Percentiles rank a stretch among this genome's conserved stretches.
Conservation (phyloP, 2,888 invertebrate species). For the Pilophorus perplexus region DNA sequence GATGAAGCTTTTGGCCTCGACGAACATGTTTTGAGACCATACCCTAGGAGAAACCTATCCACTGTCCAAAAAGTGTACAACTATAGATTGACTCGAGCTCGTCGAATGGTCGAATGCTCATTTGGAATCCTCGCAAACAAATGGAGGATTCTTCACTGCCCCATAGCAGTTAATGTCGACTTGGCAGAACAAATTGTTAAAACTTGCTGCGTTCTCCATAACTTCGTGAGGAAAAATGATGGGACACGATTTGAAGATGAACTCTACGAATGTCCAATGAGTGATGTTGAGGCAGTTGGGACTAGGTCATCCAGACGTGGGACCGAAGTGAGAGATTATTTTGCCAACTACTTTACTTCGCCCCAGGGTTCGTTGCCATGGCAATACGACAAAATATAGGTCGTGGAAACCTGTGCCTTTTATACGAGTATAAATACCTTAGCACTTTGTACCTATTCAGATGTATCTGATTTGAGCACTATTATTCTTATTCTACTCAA, state of each 20-base stretch:
- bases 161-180: slow-evolving; percentile 49
- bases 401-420: not conserved
- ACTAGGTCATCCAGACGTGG: slow-evolving; percentile 6
- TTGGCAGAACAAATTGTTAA: slow-evolving; percentile 50
- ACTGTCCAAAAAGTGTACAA: slow-evolving; percentile 48
- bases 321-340: not conserved
- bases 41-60: slow-evolving; percentile 46
- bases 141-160: slow-evolving; percentile 51
- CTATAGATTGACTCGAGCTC: slow-evolving; percentile 47
- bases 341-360: slow-evolving; percentile 16
- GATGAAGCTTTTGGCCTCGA: slow-evolving; percentile 49
- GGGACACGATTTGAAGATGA: slow-evolving; percentile 35
- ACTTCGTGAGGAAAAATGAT: slow-evolving; percentile 47
- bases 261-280: too few relatives aligned
- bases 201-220: slow-evolving; percentile 48
- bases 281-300: slow-evolving; percentile 7
- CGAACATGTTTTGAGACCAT: slow-evolving; percentile 48
- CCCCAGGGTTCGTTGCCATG: slow-evolving; percentile 7
- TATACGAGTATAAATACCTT: not conserved
- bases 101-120: slow-evolving; percentile 48
- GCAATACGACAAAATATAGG: slow-evolving; percentile 18
- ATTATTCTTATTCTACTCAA: too few relatives aligned
- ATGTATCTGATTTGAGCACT: too few relatives aligned
- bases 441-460: not conserved
- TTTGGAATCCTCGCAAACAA: slow-evolving; percentile 50